Evolutionary conservation across 2,113 vertebrate genomes (phyloP).

Genomic region (Leucopsar rothschildi): DNA sequence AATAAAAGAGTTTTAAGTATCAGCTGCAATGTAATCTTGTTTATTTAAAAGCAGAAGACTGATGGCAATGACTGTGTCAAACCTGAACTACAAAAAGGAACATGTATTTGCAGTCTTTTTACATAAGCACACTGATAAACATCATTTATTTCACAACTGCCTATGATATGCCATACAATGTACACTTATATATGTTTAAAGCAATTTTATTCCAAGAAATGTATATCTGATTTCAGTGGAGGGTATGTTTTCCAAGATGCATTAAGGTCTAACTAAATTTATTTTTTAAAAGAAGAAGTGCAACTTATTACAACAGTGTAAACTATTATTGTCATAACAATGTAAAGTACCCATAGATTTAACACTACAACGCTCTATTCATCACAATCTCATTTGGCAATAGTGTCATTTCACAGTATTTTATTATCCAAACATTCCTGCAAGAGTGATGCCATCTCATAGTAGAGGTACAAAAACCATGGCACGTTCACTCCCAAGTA

Average conservation of each 20-base stretch:
- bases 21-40: slow-evolving; percentile 22
- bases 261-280: slow-evolving; percentile 25
- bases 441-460: not conserved
- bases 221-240: slow-evolving; percentile 18
- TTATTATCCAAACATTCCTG: slow-evolving; percentile 46
- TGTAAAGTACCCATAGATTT: slow-evolving; percentile 54
- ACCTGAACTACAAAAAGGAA: not conserved
- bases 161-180: not conserved
- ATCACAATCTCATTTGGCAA: slow-evolving; percentile 64
- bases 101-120: not conserved
- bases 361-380: slow-evolving; percentile 48
- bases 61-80: slow-evolving; percentile 12
- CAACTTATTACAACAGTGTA: slow-evolving; percentile 45
- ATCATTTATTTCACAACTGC: slow-evolving; percentile 35
- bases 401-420: slow-evolving; percentile 33
- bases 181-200: slow-evolving; percentile 24
- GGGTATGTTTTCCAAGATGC: not conserved
- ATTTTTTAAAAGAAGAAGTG: slow-evolving; percentile 45
- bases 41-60: slow-evolving; percentile 29
- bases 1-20: slow-evolving; percentile 3
- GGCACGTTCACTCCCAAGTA: not conserved
- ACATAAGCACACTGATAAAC: slow-evolving; percentile 29
- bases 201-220: slow-evolving; percentile 11
- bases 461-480: slow-evolving; percentile 31
- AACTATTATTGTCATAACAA: slow-evolving; percentile 66